A percentile compares a stretch with the other conserved stretches of the same genome.
Evolutionary conservation across 2,888 invertebrate species (phyloP).

Genomic region (Diarsia rubi): DNA sequence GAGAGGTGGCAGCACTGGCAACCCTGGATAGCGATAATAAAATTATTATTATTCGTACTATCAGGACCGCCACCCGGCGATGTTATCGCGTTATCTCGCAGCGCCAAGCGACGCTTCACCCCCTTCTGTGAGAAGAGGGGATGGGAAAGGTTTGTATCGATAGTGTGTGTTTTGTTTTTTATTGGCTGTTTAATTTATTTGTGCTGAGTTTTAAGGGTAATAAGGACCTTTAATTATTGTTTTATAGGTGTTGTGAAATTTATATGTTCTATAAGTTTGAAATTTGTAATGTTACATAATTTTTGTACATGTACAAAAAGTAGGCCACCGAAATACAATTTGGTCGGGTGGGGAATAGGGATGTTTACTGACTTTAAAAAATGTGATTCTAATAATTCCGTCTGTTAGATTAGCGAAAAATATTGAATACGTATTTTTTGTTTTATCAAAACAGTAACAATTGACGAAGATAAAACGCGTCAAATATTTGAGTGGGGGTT

Average conservation of each 20-base stretch:
- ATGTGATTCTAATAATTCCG: too few relatives aligned
- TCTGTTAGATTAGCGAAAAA: too few relatives aligned
- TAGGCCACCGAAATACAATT: too few relatives aligned
- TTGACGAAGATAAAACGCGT: too few relatives aligned
- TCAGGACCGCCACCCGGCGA: slow-evolving; percentile 89
- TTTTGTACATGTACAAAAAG: too few relatives aligned
- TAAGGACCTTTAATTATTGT: not conserved
- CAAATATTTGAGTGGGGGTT: too few relatives aligned
- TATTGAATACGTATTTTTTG: too few relatives aligned
- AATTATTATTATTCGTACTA: slow-evolving; percentile 90
- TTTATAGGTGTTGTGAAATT: not conserved
- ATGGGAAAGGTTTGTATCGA: slow-evolving; percentile 69
- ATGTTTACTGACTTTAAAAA: too few relatives aligned
- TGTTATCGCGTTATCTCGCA: slow-evolving; percentile 88
- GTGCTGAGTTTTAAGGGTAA: not conserved
- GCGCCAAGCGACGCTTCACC: slow-evolving; percentile 90
- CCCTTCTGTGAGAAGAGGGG: slow-evolving; percentile 81
- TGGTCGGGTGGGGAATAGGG: too few relatives aligned
- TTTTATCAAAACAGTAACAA: too few relatives aligned
- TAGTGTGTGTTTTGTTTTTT: slow-evolving; percentile 48
- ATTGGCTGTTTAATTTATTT: slow-evolving; percentile 24
- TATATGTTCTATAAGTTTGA: too few relatives aligned
- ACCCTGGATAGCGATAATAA: slow-evolving; percentile 88
- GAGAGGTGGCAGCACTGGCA: slow-evolving; percentile 81
- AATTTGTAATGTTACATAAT: too few relatives aligned